These are phyloP conservation scores for Eurystomus gularis DNA, from an alignment of 2,113 vertebrate species.

Conservation along the genomic window DNA sequence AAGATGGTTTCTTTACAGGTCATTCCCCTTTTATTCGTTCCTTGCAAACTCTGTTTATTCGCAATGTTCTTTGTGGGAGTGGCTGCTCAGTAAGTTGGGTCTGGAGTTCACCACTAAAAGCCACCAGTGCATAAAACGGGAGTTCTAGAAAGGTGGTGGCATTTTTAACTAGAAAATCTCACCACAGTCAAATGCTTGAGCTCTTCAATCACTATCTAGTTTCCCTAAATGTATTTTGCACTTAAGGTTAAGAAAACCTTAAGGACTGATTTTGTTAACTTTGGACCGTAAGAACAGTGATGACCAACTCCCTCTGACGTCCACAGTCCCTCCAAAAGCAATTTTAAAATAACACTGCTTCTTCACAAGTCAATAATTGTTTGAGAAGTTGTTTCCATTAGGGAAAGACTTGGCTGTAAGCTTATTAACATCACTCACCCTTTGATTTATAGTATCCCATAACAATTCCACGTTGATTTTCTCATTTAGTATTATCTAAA, in stretches of 20 bases:
- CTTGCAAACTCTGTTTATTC: conserved; percentile 15
- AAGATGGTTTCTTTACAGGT: background rate
- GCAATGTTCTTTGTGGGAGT: background rate
- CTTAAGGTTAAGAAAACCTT: conserved; percentile 43
- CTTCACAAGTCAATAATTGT: conserved; percentile 1
- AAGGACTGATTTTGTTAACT: background rate
- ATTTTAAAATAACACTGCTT: conserved; percentile 21
- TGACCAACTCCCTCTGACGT: conserved; percentile 8
- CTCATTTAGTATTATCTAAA: background rate
- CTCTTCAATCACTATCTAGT: conserved; percentile 3
- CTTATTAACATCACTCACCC: background rate
- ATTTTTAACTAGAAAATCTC: background rate
- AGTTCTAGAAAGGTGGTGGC: background rate
- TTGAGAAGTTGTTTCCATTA: background rate
- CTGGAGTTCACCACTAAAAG: background rate
- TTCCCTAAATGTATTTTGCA: background rate
- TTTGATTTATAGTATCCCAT: background rate
- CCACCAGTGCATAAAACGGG: background rate
- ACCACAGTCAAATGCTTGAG: background rate
- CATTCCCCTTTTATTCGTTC: background rate
- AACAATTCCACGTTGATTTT: background rate
- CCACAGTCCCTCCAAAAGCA: background rate
- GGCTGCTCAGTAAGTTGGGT: background rate
- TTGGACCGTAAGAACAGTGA: conserved; percentile 8
- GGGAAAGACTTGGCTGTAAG: background rate